These are phyloP conservation scores for Heliocidaris erythrogramma DNA, from an alignment of 35 echinoderm and acorn worm genomes.

Conservation along the genomic window DNA sequence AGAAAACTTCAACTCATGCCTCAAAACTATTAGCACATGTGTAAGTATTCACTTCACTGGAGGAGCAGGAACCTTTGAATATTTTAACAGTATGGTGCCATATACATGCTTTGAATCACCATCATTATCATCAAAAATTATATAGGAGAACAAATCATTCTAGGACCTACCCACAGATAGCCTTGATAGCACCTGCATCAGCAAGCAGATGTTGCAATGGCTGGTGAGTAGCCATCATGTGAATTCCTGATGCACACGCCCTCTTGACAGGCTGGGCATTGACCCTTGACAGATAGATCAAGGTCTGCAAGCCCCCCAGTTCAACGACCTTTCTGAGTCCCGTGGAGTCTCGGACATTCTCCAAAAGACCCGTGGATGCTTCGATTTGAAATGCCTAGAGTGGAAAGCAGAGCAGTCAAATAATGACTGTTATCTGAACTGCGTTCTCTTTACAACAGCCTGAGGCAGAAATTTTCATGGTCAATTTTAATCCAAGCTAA, in stretches of 20 bases:
- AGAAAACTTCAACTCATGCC: too few relatives aligned
- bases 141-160: background rate
- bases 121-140: too few relatives aligned
- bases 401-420: background rate
- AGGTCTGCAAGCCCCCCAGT: conserved; percentile 83
- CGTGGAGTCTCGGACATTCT: conserved; percentile 62
- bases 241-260: conserved; percentile 76
- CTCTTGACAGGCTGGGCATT: conserved; percentile 60
- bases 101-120: too few relatives aligned
- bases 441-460: background rate
- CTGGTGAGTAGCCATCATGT: conserved; percentile 77
- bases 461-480: background rate
- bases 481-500: too few relatives aligned
- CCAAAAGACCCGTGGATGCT: conserved; percentile 66
- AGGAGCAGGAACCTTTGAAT: too few relatives aligned
- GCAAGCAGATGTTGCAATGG: conserved; percentile 71
- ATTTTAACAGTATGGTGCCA: too few relatives aligned
- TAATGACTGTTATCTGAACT: background rate
- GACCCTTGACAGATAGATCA: conserved; percentile 74
- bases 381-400: conserved; percentile 81
- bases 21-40: too few relatives aligned
- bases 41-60: too few relatives aligned
- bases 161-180: conserved; percentile 80
- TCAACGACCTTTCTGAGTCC: conserved; percentile 81
- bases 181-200: conserved; percentile 81